phyloP scores from a whole-genome alignment of 2,113 vertebrate genomes.

The Zeus faber region DNA sequence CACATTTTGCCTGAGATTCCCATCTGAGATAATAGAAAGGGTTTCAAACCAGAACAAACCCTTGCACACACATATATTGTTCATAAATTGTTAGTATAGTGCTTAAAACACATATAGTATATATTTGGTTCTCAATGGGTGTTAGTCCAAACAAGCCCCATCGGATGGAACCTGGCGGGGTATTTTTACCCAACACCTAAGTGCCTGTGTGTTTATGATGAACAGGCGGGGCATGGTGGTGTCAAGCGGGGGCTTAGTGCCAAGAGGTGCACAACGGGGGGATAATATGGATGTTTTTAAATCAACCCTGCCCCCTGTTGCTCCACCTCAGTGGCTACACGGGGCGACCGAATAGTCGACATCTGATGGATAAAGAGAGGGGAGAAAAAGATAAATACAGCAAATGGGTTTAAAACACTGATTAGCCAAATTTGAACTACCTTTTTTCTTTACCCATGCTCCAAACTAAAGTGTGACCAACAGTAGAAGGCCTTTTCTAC shows the following conservation, averaged over 20 bases:
- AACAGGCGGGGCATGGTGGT: conserved; percentile 24
- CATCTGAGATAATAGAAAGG: no score
- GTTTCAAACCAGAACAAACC: neutral
- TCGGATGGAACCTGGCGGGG: conserved; percentile 29
- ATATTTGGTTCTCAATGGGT: conserved; percentile 10
- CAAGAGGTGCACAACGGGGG: conserved; percentile 27
- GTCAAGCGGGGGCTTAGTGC: conserved; percentile 34
- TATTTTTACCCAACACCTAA: conserved; percentile 20
- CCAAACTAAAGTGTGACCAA: no score
- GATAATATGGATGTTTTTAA: conserved; percentile 42
- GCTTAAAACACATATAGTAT: neutral
- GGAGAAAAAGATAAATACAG: no score
- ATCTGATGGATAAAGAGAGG: neutral
- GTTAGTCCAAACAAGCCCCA: conserved; percentile 42
- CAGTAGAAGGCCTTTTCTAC: no score
- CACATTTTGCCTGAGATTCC: no score
- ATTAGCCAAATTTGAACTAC: no score
- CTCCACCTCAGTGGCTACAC: conserved; percentile 22
- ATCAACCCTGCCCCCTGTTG: conserved; percentile 53
- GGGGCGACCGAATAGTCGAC: neutral
- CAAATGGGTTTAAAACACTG: no score
- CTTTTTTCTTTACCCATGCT: no score
- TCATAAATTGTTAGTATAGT: neutral
- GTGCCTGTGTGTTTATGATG: conserved; percentile 29
- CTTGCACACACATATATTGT: no score